Evolutionary conservation across 2,113 vertebrate genomes (phyloP).

Genomic region (Sigmodon hispidus): DNA sequence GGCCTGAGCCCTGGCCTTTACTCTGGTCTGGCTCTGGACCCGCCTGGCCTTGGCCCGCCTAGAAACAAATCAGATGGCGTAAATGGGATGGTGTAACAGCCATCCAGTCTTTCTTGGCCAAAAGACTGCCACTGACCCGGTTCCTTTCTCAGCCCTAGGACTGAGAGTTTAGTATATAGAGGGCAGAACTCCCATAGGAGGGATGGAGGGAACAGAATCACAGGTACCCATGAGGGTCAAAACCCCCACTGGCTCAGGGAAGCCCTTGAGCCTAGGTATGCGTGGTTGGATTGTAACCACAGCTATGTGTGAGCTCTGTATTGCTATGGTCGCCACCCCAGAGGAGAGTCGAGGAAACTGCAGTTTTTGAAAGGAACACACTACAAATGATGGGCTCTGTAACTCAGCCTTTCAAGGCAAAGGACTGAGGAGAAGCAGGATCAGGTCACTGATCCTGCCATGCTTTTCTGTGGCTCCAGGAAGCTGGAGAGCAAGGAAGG

Average conservation of each 20-base stretch:
- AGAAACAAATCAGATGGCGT: neutral
- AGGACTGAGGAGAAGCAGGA: neutral
- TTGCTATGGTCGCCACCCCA: neutral
- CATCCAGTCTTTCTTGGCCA: neutral
- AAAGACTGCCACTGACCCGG: neutral
- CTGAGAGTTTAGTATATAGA: neutral
- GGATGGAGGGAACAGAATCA: neutral
- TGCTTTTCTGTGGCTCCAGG: neutral
- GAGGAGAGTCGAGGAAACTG: neutral
- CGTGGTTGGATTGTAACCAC: no score
- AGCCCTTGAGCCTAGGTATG: neutral
- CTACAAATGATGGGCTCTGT: neutral
- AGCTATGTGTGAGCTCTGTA: neutral
- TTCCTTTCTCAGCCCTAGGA: neutral
- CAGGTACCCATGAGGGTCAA: neutral
- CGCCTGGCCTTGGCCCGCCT: neutral
- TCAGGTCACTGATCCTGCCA: neutral
- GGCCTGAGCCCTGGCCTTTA: neutral
- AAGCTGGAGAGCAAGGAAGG: neutral
- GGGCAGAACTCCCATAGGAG: neutral
- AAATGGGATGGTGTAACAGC: neutral
- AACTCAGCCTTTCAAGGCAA: neutral
- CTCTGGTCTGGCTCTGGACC: neutral
- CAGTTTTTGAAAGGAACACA: neutral
- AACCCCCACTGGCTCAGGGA: neutral